These are phyloP conservation scores for Nyctereutes procyonoides DNA, from an alignment of 2,113 vertebrate species.

Conservation along the genomic window DNA sequence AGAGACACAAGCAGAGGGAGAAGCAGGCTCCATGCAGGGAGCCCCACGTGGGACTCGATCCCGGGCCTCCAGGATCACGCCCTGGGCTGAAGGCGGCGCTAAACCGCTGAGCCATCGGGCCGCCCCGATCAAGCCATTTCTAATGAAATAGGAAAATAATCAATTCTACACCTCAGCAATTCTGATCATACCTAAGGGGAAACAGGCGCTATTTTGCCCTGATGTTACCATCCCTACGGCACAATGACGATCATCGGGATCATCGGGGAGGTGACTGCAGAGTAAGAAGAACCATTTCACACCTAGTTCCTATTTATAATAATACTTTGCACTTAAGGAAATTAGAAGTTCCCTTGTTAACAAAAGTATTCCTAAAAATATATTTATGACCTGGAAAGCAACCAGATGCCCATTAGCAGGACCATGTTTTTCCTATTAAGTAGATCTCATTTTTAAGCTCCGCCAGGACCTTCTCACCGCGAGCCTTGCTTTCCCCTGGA, in stretches of 20 bases:
- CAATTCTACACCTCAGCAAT: constrained; percentile 59
- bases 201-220: constrained; percentile 24
- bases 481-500: constrained; percentile 53
- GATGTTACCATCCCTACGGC: neutral
- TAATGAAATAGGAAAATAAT: constrained; percentile 59
- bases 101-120: too few species aligned
- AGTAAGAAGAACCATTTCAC: constrained; percentile 19
- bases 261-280: neutral
- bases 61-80: too few species aligned
- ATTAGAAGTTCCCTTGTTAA: constrained; percentile 70
- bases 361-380: neutral
- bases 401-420: constrained; percentile 70
- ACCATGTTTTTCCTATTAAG: constrained; percentile 60
- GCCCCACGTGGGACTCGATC: too few species aligned
- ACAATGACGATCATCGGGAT: constrained; percentile 62
- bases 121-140: constrained; percentile 6
- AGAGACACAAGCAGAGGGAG: too few species aligned
- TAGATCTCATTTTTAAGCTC: constrained; percentile 47
- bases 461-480: constrained; percentile 51
- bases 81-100: too few species aligned
- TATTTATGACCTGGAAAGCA: constrained; percentile 55
- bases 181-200: constrained; percentile 45
- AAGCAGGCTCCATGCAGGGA: too few species aligned
- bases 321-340: constrained; percentile 74
- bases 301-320: constrained; percentile 62